These are phyloP conservation scores for Albula glossodonta DNA, from an alignment of 2,113 vertebrate species.

Conservation along the genomic window DNA sequence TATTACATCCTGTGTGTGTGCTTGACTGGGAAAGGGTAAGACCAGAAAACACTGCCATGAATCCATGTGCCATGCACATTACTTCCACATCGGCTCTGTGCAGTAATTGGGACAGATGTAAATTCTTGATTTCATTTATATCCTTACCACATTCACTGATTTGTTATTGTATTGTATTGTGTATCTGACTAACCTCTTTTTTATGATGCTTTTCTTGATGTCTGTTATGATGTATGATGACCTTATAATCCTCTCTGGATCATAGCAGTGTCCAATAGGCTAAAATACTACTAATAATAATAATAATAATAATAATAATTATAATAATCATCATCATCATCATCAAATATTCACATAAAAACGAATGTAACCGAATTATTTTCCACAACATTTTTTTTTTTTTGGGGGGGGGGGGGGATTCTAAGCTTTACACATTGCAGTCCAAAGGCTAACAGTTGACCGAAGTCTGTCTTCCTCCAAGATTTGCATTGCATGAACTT, in stretches of 20 bases:
- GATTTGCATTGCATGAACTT: slow-evolving; percentile 24
- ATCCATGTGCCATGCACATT: no score
- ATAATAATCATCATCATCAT: not conserved
- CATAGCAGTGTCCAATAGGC: not conserved
- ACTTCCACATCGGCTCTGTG: no score
- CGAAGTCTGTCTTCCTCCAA: slow-evolving; percentile 6
- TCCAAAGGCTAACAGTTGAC: not conserved
- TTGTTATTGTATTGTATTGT: no score
- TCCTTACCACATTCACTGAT: no score
- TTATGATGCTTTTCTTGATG: no score
- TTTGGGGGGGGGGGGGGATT: no score
- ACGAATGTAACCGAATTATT: not conserved
- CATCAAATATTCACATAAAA: not conserved
- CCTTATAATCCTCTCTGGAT: not conserved
- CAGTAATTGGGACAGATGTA: no score
- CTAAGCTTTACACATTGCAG: not conserved
- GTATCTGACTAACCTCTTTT: no score
- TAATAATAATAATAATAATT: not conserved
- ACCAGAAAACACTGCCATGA: no score
- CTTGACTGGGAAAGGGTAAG: not conserved
- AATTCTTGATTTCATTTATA: no score
- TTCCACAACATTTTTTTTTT: not conserved
- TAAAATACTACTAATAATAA: not conserved
- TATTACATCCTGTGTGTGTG: not conserved
- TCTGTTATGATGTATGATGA: no score